Base-by-base conservation (phyloP, 2,113 vertebrate genomes). In the Crotalus helleri region DNA sequence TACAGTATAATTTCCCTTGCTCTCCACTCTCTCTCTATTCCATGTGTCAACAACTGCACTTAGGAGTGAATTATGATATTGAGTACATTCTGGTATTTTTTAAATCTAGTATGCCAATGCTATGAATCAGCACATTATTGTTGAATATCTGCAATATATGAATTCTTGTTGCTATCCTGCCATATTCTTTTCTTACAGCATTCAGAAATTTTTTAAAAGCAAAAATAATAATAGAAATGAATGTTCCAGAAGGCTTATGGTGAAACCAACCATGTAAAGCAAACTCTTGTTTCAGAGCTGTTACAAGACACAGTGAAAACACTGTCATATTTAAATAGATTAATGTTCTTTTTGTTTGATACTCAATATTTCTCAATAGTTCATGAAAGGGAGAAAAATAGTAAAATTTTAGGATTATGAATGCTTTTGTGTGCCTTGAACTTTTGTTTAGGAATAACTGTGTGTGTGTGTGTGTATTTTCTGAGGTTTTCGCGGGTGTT, bases 301-400 rank as follows among this genome's bases (percentile, higher is more conserved):
- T 39, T 44, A 7, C 51, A 91, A 91, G 5, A 54, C 5, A 91
- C 1, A 44, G 49, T 26, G 49, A 51, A 69, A 24, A 39, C 9
- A 85, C 85, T 55, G 17, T 44, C 51, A 59, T 89, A 17, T 29
- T 89, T 90, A 13, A 29, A 61, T 26, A 49, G 15, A 24, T 26
- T 61, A 12, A 49, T 7, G 15, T 24, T 29, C 6, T 5, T 23
- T 57, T 39, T 57, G 19, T 4, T 9, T 39, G 3, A 6, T 49
- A 10, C 3, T 49, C 12, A 59, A 88, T 44, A 17, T 39, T 91
- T 64, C 10, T 91, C 57, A 92, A 29, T 17, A 91, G 12, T 74
- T 93, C 49, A 57, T 55, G 49, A 85, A 90, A 92, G 89, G 90
- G 89, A 85, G 89, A 81, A 92, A 94, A 88, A 92, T 19, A 44